Conservation (phyloP, 2,888 invertebrate genomes). For the Microdon myrmicae region DNA sequence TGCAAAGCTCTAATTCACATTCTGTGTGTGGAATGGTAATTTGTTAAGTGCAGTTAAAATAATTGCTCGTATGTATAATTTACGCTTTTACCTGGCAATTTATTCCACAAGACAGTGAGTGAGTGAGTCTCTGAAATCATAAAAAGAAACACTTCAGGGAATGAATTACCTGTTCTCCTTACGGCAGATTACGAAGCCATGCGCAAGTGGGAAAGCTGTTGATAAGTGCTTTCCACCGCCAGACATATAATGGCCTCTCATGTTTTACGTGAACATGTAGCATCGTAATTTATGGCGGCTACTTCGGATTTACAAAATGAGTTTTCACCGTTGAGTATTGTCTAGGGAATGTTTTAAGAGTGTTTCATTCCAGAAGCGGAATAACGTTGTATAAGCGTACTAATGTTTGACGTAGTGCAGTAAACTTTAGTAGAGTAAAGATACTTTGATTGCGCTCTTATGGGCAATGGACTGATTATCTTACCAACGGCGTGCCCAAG, state of each 20-base stretch:
- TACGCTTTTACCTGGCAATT: conserved; percentile 67
- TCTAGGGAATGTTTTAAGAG: too few relatives aligned
- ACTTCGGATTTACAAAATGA: too few relatives aligned
- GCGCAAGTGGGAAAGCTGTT: conserved; percentile 38
- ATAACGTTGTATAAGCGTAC: too few relatives aligned
- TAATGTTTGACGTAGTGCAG: too few relatives aligned
- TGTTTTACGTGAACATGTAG: conserved; percentile 8
- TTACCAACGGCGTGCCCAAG: too few relatives aligned
- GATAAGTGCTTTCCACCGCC: conserved; percentile 35
- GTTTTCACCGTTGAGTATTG: too few relatives aligned
- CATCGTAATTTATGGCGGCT: too few relatives aligned
- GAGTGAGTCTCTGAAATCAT: conserved; percentile 40
- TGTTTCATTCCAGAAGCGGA: too few relatives aligned
- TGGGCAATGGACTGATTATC: too few relatives aligned
- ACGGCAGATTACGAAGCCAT: conserved; percentile 5
- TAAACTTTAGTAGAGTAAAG: too few relatives aligned
- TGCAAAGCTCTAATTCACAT: conserved; percentile 57
- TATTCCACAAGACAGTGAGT: conserved; percentile 61
- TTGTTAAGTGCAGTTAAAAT: conserved; percentile 68
- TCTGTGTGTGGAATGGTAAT: conserved; percentile 68
- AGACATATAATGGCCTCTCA: conserved; percentile 28
- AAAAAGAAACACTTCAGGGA: conserved; percentile 13
- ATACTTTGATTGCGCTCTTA: too few relatives aligned
- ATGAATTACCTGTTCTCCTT: conserved; percentile 23
- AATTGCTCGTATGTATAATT: conserved; percentile 68